Evolutionary conservation across 1,140 invertebrate genomes (phyloP).

Genomic region (Drosophila busckii): DNA sequence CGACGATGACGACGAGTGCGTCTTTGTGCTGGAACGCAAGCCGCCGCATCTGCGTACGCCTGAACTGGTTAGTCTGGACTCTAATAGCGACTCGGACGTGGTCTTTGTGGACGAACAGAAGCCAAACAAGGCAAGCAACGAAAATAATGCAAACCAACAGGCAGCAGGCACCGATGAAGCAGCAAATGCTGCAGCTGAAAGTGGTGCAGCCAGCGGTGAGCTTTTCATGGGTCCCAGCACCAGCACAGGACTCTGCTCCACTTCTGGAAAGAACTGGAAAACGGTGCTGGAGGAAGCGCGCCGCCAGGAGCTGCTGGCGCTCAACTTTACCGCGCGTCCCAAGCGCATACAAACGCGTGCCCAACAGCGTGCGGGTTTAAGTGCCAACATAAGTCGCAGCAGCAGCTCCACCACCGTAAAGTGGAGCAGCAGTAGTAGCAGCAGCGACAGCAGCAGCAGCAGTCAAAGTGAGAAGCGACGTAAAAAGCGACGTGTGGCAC

Average conservation of each 20-base stretch:
- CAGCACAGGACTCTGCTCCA: constrained; percentile 54
- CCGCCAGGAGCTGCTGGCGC: constrained; percentile 26
- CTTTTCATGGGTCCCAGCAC: constrained; percentile 66
- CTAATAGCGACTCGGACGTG: constrained; percentile 81
- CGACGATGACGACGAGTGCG: constrained; percentile 61
- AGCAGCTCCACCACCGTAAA: constrained; percentile 7
- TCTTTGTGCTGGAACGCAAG: constrained; percentile 79
- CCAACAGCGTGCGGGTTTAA: constrained; percentile 5
- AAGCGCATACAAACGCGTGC: constrained; percentile 16
- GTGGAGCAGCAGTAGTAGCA: constrained; percentile 14
- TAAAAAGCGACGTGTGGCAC: constrained; percentile 12
- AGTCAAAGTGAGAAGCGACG: constrained; percentile 21
- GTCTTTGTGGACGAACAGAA: constrained; percentile 79
- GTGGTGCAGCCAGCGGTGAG: constrained; percentile 4
- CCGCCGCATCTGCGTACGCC: constrained; percentile 82
- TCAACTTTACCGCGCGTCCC: constrained; percentile 1
- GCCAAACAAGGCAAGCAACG: neutral
- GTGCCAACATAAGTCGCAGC: constrained; percentile 5
- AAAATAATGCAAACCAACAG: neutral
- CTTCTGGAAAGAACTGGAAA: constrained; percentile 52
- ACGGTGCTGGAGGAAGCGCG: constrained; percentile 41
- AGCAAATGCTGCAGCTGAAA: neutral
- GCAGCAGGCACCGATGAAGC: neutral
- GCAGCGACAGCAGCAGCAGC: constrained; percentile 16
- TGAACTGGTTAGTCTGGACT: constrained; percentile 81